Base-by-base conservation (phyloP, 2,888 invertebrate species). In the Apamea anceps region DNA sequence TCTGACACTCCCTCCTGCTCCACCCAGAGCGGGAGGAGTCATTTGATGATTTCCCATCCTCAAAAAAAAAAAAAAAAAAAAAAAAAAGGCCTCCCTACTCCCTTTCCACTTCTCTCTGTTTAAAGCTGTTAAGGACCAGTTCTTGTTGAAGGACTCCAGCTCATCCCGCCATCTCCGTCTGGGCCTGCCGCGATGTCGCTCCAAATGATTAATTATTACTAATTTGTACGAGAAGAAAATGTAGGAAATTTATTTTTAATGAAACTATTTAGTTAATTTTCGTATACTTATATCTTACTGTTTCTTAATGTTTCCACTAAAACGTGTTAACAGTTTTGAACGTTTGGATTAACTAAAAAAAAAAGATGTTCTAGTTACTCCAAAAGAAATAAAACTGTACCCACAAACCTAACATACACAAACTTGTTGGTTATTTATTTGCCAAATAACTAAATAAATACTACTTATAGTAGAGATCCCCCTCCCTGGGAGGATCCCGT, bases 371-470 rank as follows among this genome's bases (percentile, higher is more conserved):
- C 6, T 71, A 60, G 10, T 72, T 60, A 72, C n/a, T 18, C 60
- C 37, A 37, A 72, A 37, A 37, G 3, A 21, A 42, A 63, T 42
- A 77, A 28, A 48, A 62, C 37, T n/a, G 15, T 60, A 28, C 37
- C 42, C 8, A 28, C 21, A 62, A 60, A 75, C 51, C 45, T 25
- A 72, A 66, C 51, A 62, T 66, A 70, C 65, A 63, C 57, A 54
- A 77, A 83, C 73, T 82, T 75, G 76, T 81, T 76, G 74, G 82
- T 82, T 89, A 89, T 88, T 88, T 88, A 88, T 89, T 89, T 89
- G 89, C 85, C 80, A 86, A 89, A 88, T 88, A 88, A 88, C 81
- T 79, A 86, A 88, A 89, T 88, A 89, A 89, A 89, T 89, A 89
- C 74, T 83, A 87, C 82, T 85, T 90, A 86, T 85, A 85, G 79